These are phyloP conservation scores for Formica aserva DNA, from an alignment of 2,888 invertebrate species.

Conservation along the genomic window DNA sequence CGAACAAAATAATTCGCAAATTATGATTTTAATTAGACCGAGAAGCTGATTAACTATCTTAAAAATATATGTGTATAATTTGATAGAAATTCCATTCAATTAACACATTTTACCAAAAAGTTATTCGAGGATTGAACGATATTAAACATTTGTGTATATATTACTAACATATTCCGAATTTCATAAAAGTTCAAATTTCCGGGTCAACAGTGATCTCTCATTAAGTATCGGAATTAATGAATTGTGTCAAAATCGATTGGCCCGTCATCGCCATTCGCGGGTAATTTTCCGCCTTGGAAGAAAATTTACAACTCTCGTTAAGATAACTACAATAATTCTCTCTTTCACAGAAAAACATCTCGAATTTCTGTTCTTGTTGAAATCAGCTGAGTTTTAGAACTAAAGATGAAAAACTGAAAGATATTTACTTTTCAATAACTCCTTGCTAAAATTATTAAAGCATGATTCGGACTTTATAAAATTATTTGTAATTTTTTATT, in stretches of 20 bases:
- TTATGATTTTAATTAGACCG: background rate
- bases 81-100: no score
- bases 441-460: no score
- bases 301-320: constrained; percentile 25
- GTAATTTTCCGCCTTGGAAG: background rate
- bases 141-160: no score
- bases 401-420: background rate
- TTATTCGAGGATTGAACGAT: no score
- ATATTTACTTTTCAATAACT: background rate
- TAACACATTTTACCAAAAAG: no score
- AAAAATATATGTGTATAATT: background rate
- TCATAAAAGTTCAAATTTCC: constrained; percentile 36
- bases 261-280: constrained; percentile 16
- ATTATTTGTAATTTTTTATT: background rate
- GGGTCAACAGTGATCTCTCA: background rate
- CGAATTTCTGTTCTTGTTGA: background rate
- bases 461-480: background rate
- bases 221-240: constrained; percentile 23
- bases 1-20: background rate
- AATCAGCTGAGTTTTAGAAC: background rate
- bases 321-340: no score
- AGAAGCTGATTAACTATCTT: background rate
- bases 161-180: no score
- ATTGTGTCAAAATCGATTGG: constrained; percentile 1
- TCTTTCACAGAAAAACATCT: no score